phyloP scores from a whole-genome alignment of 2,888 invertebrate genomes.

The Geophilus truncorum region DNA sequence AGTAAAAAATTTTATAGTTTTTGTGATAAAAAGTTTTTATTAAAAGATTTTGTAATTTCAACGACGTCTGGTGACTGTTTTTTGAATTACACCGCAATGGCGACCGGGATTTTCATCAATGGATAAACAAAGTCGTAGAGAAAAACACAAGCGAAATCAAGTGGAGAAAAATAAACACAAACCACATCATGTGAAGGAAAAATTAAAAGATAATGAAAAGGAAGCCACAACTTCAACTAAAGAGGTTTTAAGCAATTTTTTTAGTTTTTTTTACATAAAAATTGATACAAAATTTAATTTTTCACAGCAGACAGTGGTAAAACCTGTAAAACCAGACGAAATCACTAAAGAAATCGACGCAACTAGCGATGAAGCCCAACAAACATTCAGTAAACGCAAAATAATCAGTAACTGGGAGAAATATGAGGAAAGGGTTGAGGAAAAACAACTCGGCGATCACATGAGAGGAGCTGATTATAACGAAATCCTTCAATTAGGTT shows the following conservation, averaged over 20 bases:
- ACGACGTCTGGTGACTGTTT: too few species aligned
- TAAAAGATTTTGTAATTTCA: too few species aligned
- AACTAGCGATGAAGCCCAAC: neutral
- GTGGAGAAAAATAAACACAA: neutral
- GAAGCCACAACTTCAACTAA: neutral
- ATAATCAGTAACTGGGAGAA: constrained; percentile 27
- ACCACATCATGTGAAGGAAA: neutral
- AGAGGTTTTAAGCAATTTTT: neutral
- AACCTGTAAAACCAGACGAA: neutral
- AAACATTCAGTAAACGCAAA: neutral
- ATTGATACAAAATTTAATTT: neutral
- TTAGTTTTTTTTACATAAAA: too few species aligned
- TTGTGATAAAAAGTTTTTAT: too few species aligned
- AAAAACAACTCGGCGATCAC: neutral
- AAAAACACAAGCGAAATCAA: neutral
- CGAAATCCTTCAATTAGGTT: neutral
- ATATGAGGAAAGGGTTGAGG: neutral
- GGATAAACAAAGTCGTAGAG: neutral
- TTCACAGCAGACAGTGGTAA: neutral
- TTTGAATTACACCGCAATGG: too few species aligned
- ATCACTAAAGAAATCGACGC: neutral
- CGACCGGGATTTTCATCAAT: neutral
- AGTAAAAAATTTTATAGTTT: too few species aligned
- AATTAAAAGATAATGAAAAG: neutral
- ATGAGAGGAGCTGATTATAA: neutral